These are phyloP conservation scores for Nemurella pictetii DNA, from an alignment of 2,888 invertebrate genomes.

Conservation along the genomic window DNA sequence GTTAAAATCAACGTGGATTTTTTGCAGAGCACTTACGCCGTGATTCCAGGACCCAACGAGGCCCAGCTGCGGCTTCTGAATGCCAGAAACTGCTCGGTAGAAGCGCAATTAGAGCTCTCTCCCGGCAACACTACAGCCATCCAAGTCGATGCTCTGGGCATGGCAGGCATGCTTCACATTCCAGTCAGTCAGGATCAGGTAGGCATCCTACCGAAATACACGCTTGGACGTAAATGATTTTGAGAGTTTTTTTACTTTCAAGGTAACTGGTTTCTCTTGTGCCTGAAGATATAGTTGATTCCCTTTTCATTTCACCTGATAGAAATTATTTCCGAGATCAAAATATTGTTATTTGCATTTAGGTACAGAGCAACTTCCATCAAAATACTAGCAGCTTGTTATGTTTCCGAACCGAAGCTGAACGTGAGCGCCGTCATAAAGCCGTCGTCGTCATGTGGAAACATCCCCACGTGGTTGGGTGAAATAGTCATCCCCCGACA, in stretches of 20 bases:
- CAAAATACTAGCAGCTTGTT: too few species aligned
- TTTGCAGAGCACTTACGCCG: conserved; percentile 62
- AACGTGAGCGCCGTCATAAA: conserved; percentile 56
- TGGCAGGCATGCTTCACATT: not conserved
- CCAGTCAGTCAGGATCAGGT: conserved; percentile 24
- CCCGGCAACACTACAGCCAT: not conserved
- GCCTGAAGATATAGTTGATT: too few species aligned
- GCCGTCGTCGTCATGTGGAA: conserved; percentile 50
- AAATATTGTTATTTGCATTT: too few species aligned
- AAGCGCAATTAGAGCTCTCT: not conserved
- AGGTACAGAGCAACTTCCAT: too few species aligned
- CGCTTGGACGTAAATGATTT: too few species aligned
- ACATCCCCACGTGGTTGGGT: not conserved
- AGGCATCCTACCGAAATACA: too few species aligned
- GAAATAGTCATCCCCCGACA: not conserved
- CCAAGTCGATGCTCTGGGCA: conserved; percentile 15
- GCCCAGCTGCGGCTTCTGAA: conserved; percentile 75
- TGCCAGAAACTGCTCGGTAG: conserved; percentile 50
- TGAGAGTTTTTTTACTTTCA: too few species aligned
- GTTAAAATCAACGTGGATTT: conserved; percentile 14
- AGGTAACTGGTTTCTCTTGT: too few species aligned
- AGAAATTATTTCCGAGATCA: too few species aligned
- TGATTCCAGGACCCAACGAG: conserved; percentile 59
- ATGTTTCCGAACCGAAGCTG: not conserved
- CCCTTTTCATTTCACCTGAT: too few species aligned